Evolutionary conservation across 2,797 vertebrate genomes (phyloP).

Genomic region (Helicolenus hilgendorfi): DNA sequence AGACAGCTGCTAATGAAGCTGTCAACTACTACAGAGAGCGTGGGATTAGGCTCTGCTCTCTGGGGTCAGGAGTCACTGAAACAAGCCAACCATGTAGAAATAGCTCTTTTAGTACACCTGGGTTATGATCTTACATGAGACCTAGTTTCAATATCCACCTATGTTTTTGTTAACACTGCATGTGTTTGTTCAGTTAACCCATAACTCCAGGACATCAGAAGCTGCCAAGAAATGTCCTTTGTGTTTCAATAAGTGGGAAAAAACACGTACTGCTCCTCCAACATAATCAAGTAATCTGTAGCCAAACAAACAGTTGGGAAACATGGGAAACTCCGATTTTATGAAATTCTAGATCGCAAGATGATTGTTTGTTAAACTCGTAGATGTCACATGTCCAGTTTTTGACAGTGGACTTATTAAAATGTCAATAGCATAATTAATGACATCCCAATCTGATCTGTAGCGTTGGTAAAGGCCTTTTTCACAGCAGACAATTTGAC

Average conservation of each 20-base stretch:
- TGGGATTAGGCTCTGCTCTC: conserved; percentile 66
- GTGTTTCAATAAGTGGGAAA: not conserved
- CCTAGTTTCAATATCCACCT: not conserved
- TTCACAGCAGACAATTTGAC: not conserved
- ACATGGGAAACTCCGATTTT: not conserved
- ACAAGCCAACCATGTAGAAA: conserved; percentile 1
- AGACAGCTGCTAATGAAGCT: conserved; percentile 62
- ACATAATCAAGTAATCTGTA: not conserved
- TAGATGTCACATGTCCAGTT: not conserved
- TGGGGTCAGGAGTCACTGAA: conserved; percentile 59
- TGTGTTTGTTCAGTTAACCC: not conserved
- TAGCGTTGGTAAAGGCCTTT: not conserved
- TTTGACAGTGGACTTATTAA: not conserved
- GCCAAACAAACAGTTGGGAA: not conserved
- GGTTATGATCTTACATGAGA: not conserved
- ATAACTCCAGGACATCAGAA: not conserved
- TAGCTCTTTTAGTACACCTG: not conserved
- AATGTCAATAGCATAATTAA: not conserved
- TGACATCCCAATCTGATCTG: not conserved
- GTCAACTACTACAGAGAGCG: conserved; percentile 40
- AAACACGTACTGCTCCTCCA: not conserved
- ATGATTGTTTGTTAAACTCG: not conserved
- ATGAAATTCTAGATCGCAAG: not conserved
- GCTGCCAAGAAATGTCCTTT: not conserved
- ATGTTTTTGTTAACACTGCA: not conserved